Base-by-base conservation (phyloP, 92 coral and sea anemone species). In the Virgularia gustaviana region DNA sequence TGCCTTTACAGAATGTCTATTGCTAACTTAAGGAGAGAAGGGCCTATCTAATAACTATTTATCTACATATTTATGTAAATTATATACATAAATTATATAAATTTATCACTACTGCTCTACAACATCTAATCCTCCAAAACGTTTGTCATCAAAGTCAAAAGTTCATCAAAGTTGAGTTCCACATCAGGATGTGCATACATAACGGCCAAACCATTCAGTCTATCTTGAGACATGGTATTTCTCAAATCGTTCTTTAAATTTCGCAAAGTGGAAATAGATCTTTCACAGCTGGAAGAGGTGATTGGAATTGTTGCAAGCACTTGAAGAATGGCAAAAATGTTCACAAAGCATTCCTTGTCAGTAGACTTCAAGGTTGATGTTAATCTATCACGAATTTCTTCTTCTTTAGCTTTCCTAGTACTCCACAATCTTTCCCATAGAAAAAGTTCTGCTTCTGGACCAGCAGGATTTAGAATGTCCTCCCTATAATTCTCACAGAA, bases 171-270 rank as follows among this genome's bases (percentile, higher is more conserved):
- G 68, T 66, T 81, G 32, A 76, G 65, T 30, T 76, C 58, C 77
- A 81, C 75, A 36, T 81, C 85, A 56, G 79, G 70, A 51, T 78
- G 79, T 68, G 87, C 74, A 78, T 83, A 75, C 84, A 78, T 78
- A 79, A 78, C 74, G 52, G 84, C 80, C 49, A 78, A 83, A 39
- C 84, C 80, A 72, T 71, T 78, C 43, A 83, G 77, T 78, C 84
- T 78, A 63, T 83, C 84, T 75, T 78, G 84, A 31, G 55, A 66
- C 87, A 82, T 82, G 32, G 87, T 82, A 49, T 60, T 70, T 70
- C 87, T 67, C 58, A 82, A 77, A 71, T 78, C 76, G 43, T 73
- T 83, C 83, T 82, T 82, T 55, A 47, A 70, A 63, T 78, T 83
- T 55, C 79, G 43, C 30, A 83, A 71, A 59, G 74, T 47, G 55